These are phyloP conservation scores for Choristoneura fumiferana DNA, from an alignment of 1,140 invertebrate species.

Conservation along the genomic window DNA sequence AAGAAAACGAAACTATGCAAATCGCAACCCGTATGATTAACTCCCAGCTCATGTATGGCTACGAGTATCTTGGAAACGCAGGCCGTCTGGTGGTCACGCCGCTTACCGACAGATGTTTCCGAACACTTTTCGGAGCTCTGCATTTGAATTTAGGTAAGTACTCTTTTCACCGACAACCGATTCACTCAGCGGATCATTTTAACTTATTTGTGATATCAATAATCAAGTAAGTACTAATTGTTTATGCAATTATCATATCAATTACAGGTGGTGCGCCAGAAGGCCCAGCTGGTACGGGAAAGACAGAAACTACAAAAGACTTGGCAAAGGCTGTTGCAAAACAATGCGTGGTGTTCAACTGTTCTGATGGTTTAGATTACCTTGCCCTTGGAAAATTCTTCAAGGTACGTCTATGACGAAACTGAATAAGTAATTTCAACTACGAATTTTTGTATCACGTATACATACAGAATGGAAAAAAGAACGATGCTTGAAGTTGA, in stretches of 20 bases:
- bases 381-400: constrained; percentile 97
- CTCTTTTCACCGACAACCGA: constrained; percentile 19
- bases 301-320: constrained; percentile 98
- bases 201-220: not conserved
- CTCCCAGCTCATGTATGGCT: constrained; percentile 93
- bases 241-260: not conserved
- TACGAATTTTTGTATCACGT: not conserved
- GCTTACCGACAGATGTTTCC: constrained; percentile 95
- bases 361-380: constrained; percentile 95
- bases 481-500: no score
- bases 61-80: constrained; percentile 97
- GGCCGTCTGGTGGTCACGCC: constrained; percentile 93
- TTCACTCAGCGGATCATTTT: not conserved
- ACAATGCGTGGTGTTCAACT: constrained; percentile 98
- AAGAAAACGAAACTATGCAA: constrained; percentile 56
- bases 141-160: constrained; percentile 90
- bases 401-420: constrained; percentile 79
- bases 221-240: not conserved
- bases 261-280: constrained; percentile 91
- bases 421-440: not conserved
- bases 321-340: constrained; percentile 97
- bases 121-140: constrained; percentile 94
- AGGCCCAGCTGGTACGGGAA: constrained; percentile 96
- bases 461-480: no score
- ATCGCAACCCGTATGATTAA: constrained; percentile 95